Evolutionary conservation across 2,113 vertebrate species (phyloP), one percentile per base, ranked within the genome.

Genomic region (Vimba vimba): DNA sequence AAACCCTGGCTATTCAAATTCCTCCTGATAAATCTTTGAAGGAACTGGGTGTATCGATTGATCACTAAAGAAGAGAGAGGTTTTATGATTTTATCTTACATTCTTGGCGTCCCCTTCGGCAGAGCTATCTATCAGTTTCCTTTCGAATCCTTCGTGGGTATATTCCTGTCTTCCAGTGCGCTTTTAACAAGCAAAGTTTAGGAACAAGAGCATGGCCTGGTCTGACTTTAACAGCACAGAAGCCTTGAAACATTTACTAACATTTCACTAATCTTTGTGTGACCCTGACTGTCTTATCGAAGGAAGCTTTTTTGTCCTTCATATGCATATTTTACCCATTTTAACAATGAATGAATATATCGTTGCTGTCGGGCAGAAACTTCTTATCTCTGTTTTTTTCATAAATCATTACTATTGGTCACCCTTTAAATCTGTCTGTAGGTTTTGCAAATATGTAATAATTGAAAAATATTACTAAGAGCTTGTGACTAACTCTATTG

Each of bases 1-100:
- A 80, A 64, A 82, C 43, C 33, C 25, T 69, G 45, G 79, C 62
- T 69, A 69, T 82, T 82, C 62, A 52, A 68, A 82, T 82, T 69
- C 45, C 27, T 68, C 60, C 62, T 50, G 43, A 69, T 66, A 82
- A 69, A 82, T 82, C 79, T 82, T 68, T 82, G 60, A 68, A 82
- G 79, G 27, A 52, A 82, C 25, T 68, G 62, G 25, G 25, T 5
- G 1, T 82, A 82, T 80, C n/a, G 76, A 79, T 80, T 79, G 33
- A 50, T 25, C 47, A 60, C 77, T 36, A 86, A 79, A 81, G 79
- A 66, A 71, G 36, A 30, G 85, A 79, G n/a, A 79, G 73, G 79
- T 81, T 82, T 82, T 82, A 82, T 82, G 80, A 82, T 82, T 82
- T 36, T 82, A 82, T 82, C 80, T 69, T 30, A 23, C 62, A 50